Conservation (phyloP, 2,888 invertebrate genomes). For the Axea sp. region DNA sequence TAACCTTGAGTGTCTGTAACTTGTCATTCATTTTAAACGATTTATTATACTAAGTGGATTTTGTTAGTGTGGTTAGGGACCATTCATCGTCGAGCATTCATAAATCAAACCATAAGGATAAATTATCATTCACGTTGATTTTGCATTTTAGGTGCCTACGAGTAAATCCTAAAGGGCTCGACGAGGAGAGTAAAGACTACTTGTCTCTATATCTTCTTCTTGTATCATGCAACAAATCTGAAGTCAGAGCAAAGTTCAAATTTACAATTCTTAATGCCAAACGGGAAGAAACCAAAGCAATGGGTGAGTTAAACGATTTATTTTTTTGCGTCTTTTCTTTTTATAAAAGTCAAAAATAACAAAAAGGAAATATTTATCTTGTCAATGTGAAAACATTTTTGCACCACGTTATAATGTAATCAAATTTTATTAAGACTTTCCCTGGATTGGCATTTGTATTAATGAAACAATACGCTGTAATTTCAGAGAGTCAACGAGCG, state of each 20-base stretch:
- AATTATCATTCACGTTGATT: slow-evolving; percentile 35
- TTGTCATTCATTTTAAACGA: slow-evolving; percentile 21
- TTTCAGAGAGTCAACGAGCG: slow-evolving; percentile 90
- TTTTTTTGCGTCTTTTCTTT: background rate
- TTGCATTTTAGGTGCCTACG: slow-evolving; percentile 90
- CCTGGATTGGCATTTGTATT: slow-evolving; percentile 44
- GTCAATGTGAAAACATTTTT: no score
- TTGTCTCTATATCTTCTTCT: slow-evolving; percentile 98
- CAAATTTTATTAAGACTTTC: no score
- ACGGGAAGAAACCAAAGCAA: slow-evolving; percentile 99
- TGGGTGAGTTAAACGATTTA: slow-evolving; percentile 85
- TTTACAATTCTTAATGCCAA: slow-evolving; percentile 99
- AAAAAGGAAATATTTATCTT: no score
- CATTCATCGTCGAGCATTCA: slow-evolving; percentile 8
- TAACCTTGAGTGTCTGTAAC: slow-evolving; percentile 15
- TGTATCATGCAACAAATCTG: slow-evolving; percentile 99
- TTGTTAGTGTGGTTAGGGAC: background rate
- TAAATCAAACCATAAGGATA: slow-evolving; percentile 29
- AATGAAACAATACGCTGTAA: slow-evolving; percentile 37
- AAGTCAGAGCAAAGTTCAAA: slow-evolving; percentile 99
- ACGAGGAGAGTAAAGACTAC: slow-evolving; percentile 99
- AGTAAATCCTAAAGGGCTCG: slow-evolving; percentile 99
- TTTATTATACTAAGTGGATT: background rate
- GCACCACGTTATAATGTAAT: no score
- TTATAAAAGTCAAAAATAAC: background rate